Conservation (phyloP, 2,888 invertebrate species). For the Orthosia gracilis region DNA sequence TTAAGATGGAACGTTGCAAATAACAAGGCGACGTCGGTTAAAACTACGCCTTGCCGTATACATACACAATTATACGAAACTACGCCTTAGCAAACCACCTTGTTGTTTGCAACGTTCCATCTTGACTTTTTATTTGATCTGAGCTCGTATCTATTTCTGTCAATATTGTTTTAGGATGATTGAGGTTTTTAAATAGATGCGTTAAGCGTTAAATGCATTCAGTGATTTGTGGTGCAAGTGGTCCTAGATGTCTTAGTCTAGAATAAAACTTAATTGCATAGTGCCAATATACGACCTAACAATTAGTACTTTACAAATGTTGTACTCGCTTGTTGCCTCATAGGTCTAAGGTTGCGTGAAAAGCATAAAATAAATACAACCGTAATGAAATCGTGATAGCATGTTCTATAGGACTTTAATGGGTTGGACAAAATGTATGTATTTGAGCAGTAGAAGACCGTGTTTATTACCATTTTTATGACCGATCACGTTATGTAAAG, state of each 20-base stretch:
- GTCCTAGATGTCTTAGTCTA: background rate
- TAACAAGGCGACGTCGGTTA: too few relatives aligned
- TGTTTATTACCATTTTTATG: conserved; percentile 62
- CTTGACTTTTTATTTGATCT: too few relatives aligned
- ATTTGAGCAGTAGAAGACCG: conserved; percentile 33
- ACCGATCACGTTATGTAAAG: conserved; percentile 52
- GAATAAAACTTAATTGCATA: conserved; percentile 1
- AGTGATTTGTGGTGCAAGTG: background rate
- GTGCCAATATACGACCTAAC: conserved; percentile 7
- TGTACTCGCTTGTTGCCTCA: background rate
- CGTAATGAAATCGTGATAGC: conserved; percentile 53
- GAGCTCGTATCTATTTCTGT: too few relatives aligned
- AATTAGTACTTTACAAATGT: conserved; percentile 23
- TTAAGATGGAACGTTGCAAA: too few relatives aligned
- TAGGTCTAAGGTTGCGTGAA: conserved; percentile 29
- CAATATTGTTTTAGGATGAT: background rate
- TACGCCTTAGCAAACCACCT: too few relatives aligned
- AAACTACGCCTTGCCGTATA: too few relatives aligned
- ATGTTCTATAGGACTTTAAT: conserved; percentile 44
- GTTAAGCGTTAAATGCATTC: background rate
- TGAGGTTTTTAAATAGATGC: background rate
- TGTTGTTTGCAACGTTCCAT: too few relatives aligned
- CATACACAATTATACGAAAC: too few relatives aligned
- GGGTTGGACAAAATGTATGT: conserved; percentile 23
- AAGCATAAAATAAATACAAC: conserved; percentile 48